Percentiles rank a stretch among this genome's conserved stretches.
These are phyloP conservation scores for Orchesellides sinensis DNA, from an alignment of 2,888 invertebrate genomes.

Conservation along the genomic window DNA sequence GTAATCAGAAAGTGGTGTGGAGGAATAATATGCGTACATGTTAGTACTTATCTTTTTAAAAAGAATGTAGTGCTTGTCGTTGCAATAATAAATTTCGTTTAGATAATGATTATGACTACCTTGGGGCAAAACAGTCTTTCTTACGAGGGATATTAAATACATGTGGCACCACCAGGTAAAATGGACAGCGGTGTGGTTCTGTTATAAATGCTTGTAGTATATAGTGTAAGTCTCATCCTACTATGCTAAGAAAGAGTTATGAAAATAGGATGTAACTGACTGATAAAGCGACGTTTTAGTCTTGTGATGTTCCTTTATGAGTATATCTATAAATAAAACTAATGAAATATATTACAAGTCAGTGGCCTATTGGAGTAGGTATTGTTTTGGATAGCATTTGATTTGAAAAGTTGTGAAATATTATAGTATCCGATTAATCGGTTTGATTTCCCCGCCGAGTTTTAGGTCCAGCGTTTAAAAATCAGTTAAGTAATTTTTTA, in stretches of 20 bases:
- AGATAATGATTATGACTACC: conserved; percentile 56
- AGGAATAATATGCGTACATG: conserved; percentile 16
- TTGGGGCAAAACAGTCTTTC: conserved; percentile 16
- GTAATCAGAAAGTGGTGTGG: conserved; percentile 46
- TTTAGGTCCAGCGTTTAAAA: no score
- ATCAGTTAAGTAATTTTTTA: no score
- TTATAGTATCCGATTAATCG: no score
- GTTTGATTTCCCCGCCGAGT: no score
- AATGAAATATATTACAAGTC: background rate
- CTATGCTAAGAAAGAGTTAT: conserved; percentile 53
- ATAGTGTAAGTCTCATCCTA: no score
- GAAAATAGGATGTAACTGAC: conserved; percentile 41
- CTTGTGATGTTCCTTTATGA: background rate
- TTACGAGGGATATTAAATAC: background rate
- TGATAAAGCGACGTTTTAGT: no score
- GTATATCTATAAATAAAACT: background rate
- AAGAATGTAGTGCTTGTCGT: conserved; percentile 50
- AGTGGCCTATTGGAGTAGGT: no score
- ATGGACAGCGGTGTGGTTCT: background rate
- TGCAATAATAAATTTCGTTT: conserved; percentile 56
- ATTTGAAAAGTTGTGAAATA: no score
- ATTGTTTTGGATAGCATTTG: no score
- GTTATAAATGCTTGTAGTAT: conserved; percentile 6
- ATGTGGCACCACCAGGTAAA: background rate
- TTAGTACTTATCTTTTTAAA: conserved; percentile 31